These are phyloP conservation scores for Lutraria rhynchaena DNA, from an alignment of 1,140 invertebrate genomes.

Conservation along the genomic window DNA sequence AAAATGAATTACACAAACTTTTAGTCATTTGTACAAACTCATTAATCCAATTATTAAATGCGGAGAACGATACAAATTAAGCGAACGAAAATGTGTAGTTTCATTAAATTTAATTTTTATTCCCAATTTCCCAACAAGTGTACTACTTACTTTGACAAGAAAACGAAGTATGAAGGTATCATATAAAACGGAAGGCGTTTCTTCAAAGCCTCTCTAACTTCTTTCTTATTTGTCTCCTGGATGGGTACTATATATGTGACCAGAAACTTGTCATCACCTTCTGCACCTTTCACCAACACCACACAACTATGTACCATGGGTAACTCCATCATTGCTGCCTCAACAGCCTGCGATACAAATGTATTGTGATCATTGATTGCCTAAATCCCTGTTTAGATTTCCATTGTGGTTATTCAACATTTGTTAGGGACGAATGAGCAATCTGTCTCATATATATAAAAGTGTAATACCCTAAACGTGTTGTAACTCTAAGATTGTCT, in stretches of 20 bases:
- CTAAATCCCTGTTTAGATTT: too few relatives aligned
- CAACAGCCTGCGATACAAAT: constrained; percentile 82
- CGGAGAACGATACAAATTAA: too few relatives aligned
- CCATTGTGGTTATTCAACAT: too few relatives aligned
- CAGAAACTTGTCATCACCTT: constrained; percentile 84
- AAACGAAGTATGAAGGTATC: constrained; percentile 84
- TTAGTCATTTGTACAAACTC: too few relatives aligned
- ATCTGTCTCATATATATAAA: too few relatives aligned
- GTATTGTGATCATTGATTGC: too few relatives aligned
- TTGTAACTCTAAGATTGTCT: too few relatives aligned
- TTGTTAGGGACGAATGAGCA: too few relatives aligned
- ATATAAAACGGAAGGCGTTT: constrained; percentile 84
- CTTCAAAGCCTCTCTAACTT: constrained; percentile 82
- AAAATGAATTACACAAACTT: neutral
- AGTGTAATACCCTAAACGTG: too few relatives aligned
- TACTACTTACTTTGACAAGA: constrained; percentile 81
- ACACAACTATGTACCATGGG: constrained; percentile 81
- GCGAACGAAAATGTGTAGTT: too few relatives aligned
- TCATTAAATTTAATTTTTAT: too few relatives aligned
- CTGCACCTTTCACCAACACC: constrained; percentile 82
- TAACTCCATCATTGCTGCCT: constrained; percentile 82
- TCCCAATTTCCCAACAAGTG: neutral
- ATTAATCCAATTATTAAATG: too few relatives aligned
- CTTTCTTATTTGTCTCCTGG: constrained; percentile 77
- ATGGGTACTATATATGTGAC: constrained; percentile 83